A percentile compares a stretch with the other conserved stretches of the same genome.
Evolutionary conservation across 1,140 invertebrate genomes (phyloP).

Genomic region (Tetramorium parvispinum): DNA sequence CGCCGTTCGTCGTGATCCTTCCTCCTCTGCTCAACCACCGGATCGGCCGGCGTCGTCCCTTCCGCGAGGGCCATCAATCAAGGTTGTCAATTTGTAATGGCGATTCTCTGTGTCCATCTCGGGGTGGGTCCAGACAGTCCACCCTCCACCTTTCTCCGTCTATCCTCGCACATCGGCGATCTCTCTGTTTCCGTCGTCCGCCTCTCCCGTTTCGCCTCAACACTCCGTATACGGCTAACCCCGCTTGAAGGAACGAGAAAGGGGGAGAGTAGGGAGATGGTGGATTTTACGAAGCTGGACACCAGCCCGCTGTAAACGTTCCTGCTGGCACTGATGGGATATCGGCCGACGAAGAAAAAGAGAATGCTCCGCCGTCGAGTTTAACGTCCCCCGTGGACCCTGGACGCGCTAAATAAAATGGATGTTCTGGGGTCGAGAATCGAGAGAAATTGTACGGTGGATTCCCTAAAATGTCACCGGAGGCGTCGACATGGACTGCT

Average conservation of each 20-base stretch:
- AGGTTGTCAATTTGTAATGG: slow-evolving; percentile 87
- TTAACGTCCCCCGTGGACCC: slow-evolving; percentile 77
- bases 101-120: slow-evolving; percentile 86
- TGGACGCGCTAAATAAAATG: slow-evolving; percentile 84
- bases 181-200: slow-evolving; percentile 58
- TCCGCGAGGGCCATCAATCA: slow-evolving; percentile 85
- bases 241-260: slow-evolving; percentile 16
- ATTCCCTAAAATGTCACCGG: slow-evolving; percentile 66
- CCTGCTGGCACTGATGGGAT: slow-evolving; percentile 72
- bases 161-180: slow-evolving; percentile 59
- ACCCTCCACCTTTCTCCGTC: slow-evolving; percentile 62
- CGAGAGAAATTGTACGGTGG: slow-evolving; percentile 82
- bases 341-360: slow-evolving; percentile 70
- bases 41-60: slow-evolving; percentile 73
- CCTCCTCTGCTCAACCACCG: slow-evolving; percentile 58
- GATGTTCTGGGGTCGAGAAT: slow-evolving; percentile 83
- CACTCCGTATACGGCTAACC: slow-evolving; percentile 64
- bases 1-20: slow-evolving; percentile 73
- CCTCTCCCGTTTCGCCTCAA: slow-evolving; percentile 20
- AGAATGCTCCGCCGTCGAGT: slow-evolving; percentile 67
- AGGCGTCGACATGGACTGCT: slow-evolving; percentile 45
- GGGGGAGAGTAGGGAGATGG: slow-evolving; percentile 27
- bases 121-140: slow-evolving; percentile 74
- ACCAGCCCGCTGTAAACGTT: slow-evolving; percentile 69
- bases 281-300: slow-evolving; percentile 66